Conservation (phyloP, 2,797 vertebrate genomes). For the Serranus cabrilla region DNA sequence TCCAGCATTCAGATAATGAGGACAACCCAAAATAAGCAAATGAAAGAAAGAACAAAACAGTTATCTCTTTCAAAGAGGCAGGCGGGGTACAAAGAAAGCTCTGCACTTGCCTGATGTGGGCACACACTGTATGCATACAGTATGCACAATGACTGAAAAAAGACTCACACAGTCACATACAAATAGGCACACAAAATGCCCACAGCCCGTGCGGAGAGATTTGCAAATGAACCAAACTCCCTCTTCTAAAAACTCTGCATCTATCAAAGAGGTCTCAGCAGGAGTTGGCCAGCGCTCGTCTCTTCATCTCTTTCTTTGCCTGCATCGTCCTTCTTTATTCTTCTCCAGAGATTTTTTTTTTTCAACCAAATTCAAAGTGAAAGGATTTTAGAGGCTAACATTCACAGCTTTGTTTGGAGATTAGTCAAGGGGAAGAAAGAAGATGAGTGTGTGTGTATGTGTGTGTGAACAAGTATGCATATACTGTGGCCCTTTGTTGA, state of each 20-base stretch:
- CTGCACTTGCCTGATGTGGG: slow-evolving; percentile 7
- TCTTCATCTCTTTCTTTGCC: slow-evolving; percentile 63
- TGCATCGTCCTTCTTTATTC: slow-evolving; percentile 55
- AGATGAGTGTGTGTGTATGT: slow-evolving; percentile 25
- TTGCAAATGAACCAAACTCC: slow-evolving; percentile 68
- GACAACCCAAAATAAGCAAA: slow-evolving; percentile 49
- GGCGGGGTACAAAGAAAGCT: neutral
- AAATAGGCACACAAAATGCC: slow-evolving; percentile 44
- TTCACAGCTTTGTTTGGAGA: slow-evolving; percentile 76
- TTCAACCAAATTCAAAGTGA: slow-evolving; percentile 64
- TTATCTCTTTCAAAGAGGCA: slow-evolving; percentile 16
- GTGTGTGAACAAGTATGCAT: slow-evolving; percentile 16
- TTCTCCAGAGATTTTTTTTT: slow-evolving; percentile 61
- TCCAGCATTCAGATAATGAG: slow-evolving; percentile 43
- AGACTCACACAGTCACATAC: slow-evolving; percentile 24
- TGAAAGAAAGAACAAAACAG: slow-evolving; percentile 18
- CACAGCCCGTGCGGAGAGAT: slow-evolving; percentile 46
- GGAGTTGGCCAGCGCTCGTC: slow-evolving; percentile 66
- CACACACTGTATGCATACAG: slow-evolving; percentile 14
- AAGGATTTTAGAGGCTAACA: slow-evolving; percentile 74
- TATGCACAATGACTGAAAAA: slow-evolving; percentile 12
- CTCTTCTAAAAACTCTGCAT: slow-evolving; percentile 61
- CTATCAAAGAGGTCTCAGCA: slow-evolving; percentile 70
- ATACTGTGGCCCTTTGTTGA: slow-evolving; percentile 63
- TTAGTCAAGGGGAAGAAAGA: slow-evolving; percentile 72